Percentiles rank a stretch among this genome's conserved stretches.
These are phyloP conservation scores for Beroe ovata DNA, from an alignment of 37 sponge, comb jelly and placozoan species.

Conservation along the genomic window DNA sequence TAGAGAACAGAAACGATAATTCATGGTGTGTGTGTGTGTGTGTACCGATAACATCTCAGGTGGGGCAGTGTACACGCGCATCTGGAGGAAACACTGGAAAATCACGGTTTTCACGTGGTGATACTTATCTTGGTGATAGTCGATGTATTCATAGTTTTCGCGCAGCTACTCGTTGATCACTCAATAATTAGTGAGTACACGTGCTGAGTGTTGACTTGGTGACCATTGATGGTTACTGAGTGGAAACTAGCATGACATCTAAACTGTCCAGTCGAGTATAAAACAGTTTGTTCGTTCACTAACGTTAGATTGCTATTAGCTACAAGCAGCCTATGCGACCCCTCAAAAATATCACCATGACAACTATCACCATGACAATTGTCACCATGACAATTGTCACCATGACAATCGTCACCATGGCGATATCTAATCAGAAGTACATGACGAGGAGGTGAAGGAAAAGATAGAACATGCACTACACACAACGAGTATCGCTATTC, in stretches of 20 bases:
- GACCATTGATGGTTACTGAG: no score
- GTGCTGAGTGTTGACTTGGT: no score
- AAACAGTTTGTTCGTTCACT: no score
- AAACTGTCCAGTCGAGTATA: no score
- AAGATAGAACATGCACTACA: conserved; percentile 3
- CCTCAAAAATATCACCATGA: no score
- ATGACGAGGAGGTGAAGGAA: background rate
- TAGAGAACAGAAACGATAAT: background rate
- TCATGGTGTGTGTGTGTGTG: background rate
- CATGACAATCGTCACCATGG: no score
- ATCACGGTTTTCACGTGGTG: conserved; percentile 30
- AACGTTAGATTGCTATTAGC: no score
- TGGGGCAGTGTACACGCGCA: background rate
- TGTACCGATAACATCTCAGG: background rate
- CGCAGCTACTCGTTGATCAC: conserved; percentile 27
- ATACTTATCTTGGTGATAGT: background rate
- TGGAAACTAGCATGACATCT: no score
- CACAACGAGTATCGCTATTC: conserved; percentile 31
- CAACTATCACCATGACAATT: no score
- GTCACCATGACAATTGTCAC: no score
- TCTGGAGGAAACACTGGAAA: background rate
- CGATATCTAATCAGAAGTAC: no score
- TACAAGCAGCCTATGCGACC: no score
- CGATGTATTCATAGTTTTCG: background rate
- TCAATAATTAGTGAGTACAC: conserved; percentile 31